Evolutionary conservation across 2,113 vertebrate genomes (phyloP).

Genomic region (Leptosomus discolor): DNA sequence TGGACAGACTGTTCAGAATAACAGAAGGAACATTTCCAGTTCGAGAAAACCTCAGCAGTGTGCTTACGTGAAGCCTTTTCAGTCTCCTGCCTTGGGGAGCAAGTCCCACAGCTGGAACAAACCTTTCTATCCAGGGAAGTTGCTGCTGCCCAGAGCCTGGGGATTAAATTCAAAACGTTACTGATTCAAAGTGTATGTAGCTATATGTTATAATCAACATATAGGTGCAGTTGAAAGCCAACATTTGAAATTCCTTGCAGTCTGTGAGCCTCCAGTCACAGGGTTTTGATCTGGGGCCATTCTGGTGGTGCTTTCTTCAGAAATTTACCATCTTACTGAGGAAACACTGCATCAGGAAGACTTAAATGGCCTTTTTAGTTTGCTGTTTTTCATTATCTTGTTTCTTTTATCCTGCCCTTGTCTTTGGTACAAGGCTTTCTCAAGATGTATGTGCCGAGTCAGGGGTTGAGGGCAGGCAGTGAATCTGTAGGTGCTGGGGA

Average conservation of each 20-base stretch:
- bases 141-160: not conserved
- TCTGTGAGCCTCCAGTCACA: fast-evolving
- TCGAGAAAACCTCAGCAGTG: not conserved
- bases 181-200: not conserved
- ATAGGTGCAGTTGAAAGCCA: not conserved
- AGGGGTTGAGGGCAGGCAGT: not conserved
- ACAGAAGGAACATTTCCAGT: constrained; percentile 15
- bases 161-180: not conserved
- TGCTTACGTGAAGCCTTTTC: not conserved
- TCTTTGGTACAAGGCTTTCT: not conserved
- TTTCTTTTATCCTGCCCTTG: not conserved
- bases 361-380: not conserved
- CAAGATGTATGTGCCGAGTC: not conserved
- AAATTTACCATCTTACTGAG: not conserved
- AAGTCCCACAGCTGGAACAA: fast-evolving
- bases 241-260: not conserved
- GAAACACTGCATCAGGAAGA: not conserved
- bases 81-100: not conserved
- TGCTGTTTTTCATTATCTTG: not conserved
- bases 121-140: not conserved
- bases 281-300: not conserved
- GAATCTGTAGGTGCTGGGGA: not conserved
- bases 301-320: not conserved
- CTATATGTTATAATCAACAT: not conserved
- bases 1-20: constrained; percentile 60